These are phyloP conservation scores for Myrmophylax atrothorax DNA, from an alignment of 2,113 vertebrate genomes.

Conservation along the genomic window DNA sequence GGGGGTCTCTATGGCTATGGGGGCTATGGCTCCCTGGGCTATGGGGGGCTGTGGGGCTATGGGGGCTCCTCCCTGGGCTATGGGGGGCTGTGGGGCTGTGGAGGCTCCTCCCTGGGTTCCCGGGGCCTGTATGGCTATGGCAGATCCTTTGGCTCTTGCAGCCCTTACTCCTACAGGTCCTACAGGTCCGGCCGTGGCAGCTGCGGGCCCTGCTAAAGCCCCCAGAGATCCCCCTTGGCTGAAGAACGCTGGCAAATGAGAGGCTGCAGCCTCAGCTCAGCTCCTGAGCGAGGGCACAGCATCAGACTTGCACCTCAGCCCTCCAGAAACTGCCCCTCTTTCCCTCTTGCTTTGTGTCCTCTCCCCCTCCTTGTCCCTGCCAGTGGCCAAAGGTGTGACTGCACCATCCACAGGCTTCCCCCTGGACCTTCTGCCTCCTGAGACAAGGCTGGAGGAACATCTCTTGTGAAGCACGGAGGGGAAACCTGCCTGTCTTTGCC, in stretches of 20 bases:
- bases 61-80: background rate
- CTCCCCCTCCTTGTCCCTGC: background rate
- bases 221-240: rapidly evolving
- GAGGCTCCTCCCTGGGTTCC: background rate
- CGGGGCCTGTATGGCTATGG: background rate
- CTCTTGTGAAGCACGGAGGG: rapidly evolving
- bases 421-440: background rate
- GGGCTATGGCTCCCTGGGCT: background rate
- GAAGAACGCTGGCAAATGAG: background rate
- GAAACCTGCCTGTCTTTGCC: background rate
- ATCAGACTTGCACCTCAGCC: background rate
- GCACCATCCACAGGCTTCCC: rapidly evolving
- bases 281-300: background rate
- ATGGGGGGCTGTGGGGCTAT: background rate
- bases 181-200: background rate
- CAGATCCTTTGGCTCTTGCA: background rate
- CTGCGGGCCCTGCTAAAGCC: background rate
- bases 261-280: background rate
- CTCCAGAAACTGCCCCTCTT: background rate
- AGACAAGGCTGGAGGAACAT: background rate
- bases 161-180: background rate
- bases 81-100: background rate
- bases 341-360: background rate
- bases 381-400: rapidly evolving
- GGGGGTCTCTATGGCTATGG: background rate